Conservation (phyloP, 2,888 invertebrate species). For the Cartodere bifasciata region DNA sequence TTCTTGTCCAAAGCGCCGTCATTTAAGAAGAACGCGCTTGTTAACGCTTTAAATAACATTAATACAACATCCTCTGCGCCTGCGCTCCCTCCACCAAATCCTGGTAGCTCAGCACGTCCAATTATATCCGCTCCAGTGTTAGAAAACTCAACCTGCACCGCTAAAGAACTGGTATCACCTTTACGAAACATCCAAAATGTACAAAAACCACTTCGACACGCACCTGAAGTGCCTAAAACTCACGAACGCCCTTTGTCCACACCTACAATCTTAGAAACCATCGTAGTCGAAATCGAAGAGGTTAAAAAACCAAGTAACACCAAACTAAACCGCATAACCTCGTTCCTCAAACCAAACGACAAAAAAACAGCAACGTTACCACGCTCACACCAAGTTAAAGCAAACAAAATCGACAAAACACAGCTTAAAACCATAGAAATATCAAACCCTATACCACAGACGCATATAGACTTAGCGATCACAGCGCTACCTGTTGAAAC, state of each 20-base stretch:
- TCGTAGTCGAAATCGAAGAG: constrained; percentile 12
- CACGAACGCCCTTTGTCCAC: constrained; percentile 38
- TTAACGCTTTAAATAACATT: constrained; percentile 33
- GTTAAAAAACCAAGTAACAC: constrained; percentile 31
- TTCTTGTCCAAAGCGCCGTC: constrained; percentile 23
- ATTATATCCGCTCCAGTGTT: constrained; percentile 72
- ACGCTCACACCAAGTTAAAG: constrained; percentile 44
- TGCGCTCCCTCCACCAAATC: constrained; percentile 51
- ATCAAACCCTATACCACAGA: constrained; percentile 69
- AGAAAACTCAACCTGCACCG: constrained; percentile 69
- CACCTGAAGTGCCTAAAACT: constrained; percentile 40
- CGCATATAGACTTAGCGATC: constrained; percentile 47
- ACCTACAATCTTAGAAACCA: constrained; percentile 32
- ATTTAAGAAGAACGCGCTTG: constrained; percentile 37
- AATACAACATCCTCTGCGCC: constrained; percentile 35
- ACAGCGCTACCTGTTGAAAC: constrained; percentile 47
- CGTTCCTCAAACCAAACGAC: constrained; percentile 54
- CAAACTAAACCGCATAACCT: constrained; percentile 57
- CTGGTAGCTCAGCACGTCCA: constrained; percentile 51
- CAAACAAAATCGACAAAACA: constrained; percentile 57
- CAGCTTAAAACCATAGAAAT: constrained; percentile 65
- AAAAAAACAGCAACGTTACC: constrained; percentile 46
- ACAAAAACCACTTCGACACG: constrained; percentile 45
- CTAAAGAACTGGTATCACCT: constrained; percentile 57
- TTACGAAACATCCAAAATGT: constrained; percentile 46